Base-by-base conservation (phyloP, 2,797 vertebrate species). In the Muscicapa comitata region DNA sequence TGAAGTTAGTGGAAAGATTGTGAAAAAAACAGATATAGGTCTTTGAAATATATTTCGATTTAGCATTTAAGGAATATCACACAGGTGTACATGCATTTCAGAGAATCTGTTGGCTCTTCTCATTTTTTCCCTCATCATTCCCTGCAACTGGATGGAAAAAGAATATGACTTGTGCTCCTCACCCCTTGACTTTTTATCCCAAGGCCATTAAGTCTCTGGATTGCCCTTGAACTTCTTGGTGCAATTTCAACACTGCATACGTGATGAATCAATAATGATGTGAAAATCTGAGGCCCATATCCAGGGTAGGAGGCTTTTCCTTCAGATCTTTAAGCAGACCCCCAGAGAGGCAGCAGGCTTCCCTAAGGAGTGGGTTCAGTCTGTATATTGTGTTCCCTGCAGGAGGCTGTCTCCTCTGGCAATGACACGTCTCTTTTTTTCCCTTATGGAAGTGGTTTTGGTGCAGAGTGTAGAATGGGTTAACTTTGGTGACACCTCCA, bases 381-480 rank as follows among this genome's bases (percentile, higher is more conserved):
- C 33, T 19, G 12, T 3, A 7, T 11, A 51, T 6, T 40, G 43
- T 31, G 8, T 6, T 53, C 21, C 26, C 13, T 42, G 45, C 58
- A n/a, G 45, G 18, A 90, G 20, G 5, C 7, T 0, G 0, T 47
- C 26, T 42, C 18, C 38, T 20, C 9, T 0, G 4, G 9, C 45
- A 58, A 6, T 10, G 16, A 58, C 6, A 45, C 19, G 5, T n/a
- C 14, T 35, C n/a, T 25, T 43, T 45, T 54, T 54, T 33, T 51
- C 12, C 17, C 13, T 53, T 20, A 35, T 15, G 33, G 38, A 65
- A 58, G 18, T 26, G 15, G 45, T 45, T 83, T 71, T 31, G 38
- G 24, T 20, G 40, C 12, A n/a, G 45, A 21, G 7, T 6, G 3
- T 10, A 65, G 20, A 17, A 31, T 17, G 40, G 24, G 20, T 33